phyloP scores from a whole-genome alignment of 2,113 vertebrate species.

The Pontoporia blainvillei region DNA sequence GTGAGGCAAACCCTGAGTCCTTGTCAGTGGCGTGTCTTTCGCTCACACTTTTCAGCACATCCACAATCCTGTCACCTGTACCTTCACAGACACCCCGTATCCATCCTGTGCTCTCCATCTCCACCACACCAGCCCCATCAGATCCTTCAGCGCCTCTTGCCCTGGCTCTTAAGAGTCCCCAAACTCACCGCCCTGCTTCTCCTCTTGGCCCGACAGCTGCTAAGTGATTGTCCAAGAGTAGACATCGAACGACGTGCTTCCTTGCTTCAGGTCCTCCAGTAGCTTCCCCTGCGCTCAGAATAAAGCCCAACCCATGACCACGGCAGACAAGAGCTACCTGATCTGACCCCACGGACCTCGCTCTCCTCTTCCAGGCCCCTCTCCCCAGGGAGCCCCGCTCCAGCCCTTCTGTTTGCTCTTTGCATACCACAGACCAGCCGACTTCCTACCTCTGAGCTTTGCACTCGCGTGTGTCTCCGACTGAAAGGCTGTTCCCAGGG shows the following conservation, averaged over 20 bases:
- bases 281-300: neutral
- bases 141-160: neutral
- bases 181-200: neutral
- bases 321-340: fast-evolving
- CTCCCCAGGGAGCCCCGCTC: neutral
- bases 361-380: neutral
- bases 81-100: fast-evolving
- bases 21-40: neutral
- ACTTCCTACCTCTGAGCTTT: neutral
- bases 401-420: fast-evolving
- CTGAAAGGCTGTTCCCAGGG: neutral
- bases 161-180: neutral
- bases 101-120: neutral
- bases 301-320: neutral
- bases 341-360: neutral
- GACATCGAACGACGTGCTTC: neutral
- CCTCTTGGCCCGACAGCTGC: neutral
- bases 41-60: too few relatives aligned
- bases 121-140: neutral
- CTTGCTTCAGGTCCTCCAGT: neutral
- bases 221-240: neutral
- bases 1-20: neutral
- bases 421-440: neutral
- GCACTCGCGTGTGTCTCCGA: fast-evolving
- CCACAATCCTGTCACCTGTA: neutral